Evolutionary conservation across 2,888 invertebrate species (phyloP), one percentile per base, ranked within the genome.

Genomic region (Leucophora obtusa): DNA sequence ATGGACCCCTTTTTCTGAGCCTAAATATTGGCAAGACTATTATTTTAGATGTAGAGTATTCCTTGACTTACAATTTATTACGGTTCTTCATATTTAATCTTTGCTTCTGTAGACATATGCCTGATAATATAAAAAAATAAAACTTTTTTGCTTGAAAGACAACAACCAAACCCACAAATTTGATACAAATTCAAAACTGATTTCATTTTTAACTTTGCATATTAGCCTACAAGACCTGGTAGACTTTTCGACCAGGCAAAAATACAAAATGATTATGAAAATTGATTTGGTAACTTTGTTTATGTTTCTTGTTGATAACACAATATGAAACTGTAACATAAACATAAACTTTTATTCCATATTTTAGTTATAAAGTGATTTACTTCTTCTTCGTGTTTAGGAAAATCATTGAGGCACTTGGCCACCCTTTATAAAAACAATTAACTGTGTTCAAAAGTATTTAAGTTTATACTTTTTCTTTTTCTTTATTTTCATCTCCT

Each of bases 271-370:
- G 75, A 75, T 80, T 80, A 75, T 71, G 62, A 68, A 80, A 75
- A 80, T 75, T 80, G 75, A 80, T 80, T 79, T 79, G 70, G 47
- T 66, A 74, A 65, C 53, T 65, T 70, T 59, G 69, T 69, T 75
- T 75, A 50, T 24, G 18, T 69, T 68, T 53, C 35, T 43, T 58
- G 33, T 72, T 73, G 15, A 70, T 50, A 15, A 54, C 8, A 17
- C 17, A 59, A 33, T 7, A 47, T 38, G 28, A 28, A 38, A 38
- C 11, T 11, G 38, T 38, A 38, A 38, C 38, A 38, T 11, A 38
- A 28, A 28, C 33, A 14, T 35, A 66, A 79, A 74, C 11, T 54
- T 69, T n/a, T 65, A 33, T 62, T 10, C 35, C 33, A 56, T 43
- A 28, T 66, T 60, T 28, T 58, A 21, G 4, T 14, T 6, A 56